These are phyloP conservation scores for Pseudomyrmex gracilis DNA, from an alignment of 1,140 invertebrate species.

Conservation along the genomic window DNA sequence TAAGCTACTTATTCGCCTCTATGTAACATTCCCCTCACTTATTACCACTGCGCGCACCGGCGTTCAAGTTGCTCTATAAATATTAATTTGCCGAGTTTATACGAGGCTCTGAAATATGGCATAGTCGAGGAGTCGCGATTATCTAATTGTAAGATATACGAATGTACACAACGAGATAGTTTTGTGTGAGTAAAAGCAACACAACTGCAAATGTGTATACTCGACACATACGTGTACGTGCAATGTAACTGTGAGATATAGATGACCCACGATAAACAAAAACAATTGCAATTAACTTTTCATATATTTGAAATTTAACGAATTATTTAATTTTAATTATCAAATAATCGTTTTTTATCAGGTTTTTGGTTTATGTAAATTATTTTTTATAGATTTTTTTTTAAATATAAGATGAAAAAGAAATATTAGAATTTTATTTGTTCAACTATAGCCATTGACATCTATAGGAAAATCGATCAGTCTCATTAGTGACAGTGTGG, in stretches of 20 bases:
- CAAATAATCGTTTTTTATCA: neutral
- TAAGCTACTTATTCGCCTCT: constrained; percentile 27
- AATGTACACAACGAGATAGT: neutral
- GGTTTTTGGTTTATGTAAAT: too few species aligned
- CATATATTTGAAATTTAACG: too few species aligned
- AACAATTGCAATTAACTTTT: too few species aligned
- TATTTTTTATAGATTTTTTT: neutral
- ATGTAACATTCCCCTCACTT: constrained; percentile 17
- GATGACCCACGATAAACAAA: too few species aligned
- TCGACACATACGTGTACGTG: too few species aligned
- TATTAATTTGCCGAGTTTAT: constrained; percentile 55
- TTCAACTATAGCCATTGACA: constrained; percentile 21
- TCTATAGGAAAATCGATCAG: constrained; percentile 40
- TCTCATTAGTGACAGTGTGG: constrained; percentile 29
- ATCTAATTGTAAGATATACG: constrained; percentile 46
- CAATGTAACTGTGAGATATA: too few species aligned
- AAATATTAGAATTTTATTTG: neutral
- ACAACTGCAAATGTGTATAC: too few species aligned
- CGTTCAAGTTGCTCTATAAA: constrained; percentile 56
- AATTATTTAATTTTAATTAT: too few species aligned
- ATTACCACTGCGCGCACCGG: constrained; percentile 13
- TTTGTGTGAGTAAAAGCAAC: neutral
- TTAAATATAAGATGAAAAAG: neutral
- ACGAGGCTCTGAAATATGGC: constrained; percentile 3
- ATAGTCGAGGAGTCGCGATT: constrained; percentile 30